phyloP scores from a whole-genome alignment of 2,113 vertebrate genomes.

The Chitala chitala region DNA sequence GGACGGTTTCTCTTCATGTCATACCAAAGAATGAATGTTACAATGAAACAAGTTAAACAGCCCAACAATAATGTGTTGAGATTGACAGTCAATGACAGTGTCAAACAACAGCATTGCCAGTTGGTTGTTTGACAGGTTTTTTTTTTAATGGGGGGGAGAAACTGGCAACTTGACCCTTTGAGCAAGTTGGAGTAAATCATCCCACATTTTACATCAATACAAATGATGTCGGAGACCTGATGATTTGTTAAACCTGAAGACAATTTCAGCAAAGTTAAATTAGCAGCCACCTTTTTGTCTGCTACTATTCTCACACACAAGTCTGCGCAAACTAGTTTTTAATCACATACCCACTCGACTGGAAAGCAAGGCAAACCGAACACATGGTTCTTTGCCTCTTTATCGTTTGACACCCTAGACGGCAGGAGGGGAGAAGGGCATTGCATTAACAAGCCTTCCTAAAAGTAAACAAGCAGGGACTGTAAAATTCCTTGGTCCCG shows the following conservation, averaged over 20 bases:
- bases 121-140: too few relatives aligned
- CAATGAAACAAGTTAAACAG: too few relatives aligned
- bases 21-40: too few relatives aligned
- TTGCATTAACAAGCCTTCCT: not conserved
- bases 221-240: not conserved
- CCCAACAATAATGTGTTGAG: too few relatives aligned
- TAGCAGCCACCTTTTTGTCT: not conserved
- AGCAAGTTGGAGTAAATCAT: too few relatives aligned
- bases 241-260: not conserved
- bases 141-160: too few relatives aligned
- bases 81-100: too few relatives aligned
- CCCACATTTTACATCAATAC: not conserved
- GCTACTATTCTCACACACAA: not conserved
- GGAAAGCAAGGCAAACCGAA: not conserved
- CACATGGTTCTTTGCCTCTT: not conserved
- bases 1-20: too few relatives aligned
- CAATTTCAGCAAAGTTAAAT: not conserved
- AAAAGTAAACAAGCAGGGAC: not conserved
- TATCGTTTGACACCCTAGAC: not conserved
- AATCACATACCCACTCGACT: not conserved
- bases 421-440: not conserved
- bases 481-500: not conserved
- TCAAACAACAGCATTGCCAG: too few relatives aligned
- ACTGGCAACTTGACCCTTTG: too few relatives aligned
- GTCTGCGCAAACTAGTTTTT: not conserved